phyloP scores from a whole-genome alignment of 1,140 invertebrate genomes.

The Psix sp. region DNA sequence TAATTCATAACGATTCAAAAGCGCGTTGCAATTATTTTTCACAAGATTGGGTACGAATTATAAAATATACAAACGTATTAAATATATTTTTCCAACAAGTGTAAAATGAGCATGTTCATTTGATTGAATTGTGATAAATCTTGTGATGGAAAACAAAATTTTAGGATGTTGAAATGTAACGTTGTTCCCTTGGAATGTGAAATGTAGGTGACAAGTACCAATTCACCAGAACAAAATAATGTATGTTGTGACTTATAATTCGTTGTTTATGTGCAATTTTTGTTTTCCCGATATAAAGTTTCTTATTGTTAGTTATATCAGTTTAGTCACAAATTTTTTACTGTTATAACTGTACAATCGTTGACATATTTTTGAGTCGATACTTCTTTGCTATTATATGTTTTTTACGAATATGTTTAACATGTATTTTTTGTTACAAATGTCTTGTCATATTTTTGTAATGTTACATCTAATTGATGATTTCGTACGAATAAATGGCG shows the following conservation, averaged over 20 bases:
- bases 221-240: constrained; percentile 11
- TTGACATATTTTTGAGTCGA: constrained; percentile 31
- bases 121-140: constrained; percentile 4
- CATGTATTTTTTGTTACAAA: constrained; percentile 32
- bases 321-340: constrained; percentile 29
- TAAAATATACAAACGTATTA: too few species aligned
- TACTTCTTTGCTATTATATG: constrained; percentile 36
- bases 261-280: constrained; percentile 9
- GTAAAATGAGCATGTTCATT: too few species aligned
- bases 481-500: constrained; percentile 27
- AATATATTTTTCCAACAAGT: too few species aligned
- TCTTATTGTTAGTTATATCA: constrained; percentile 25
- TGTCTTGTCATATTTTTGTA: constrained; percentile 38
- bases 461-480: constrained; percentile 32
- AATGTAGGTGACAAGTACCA: constrained; percentile 8
- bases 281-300: constrained; percentile 17
- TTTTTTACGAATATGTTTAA: constrained; percentile 39
- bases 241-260: constrained; percentile 32
- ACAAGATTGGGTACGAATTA: too few species aligned
- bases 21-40: too few species aligned
- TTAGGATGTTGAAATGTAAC: not conserved
- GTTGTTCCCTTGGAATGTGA: too few species aligned
- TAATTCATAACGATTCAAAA: too few species aligned
- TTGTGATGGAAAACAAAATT: constrained; percentile 25
- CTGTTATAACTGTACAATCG: constrained; percentile 44